Evolutionary conservation across 1,140 invertebrate species (phyloP).

Genomic region (Drosophila hydei): DNA sequence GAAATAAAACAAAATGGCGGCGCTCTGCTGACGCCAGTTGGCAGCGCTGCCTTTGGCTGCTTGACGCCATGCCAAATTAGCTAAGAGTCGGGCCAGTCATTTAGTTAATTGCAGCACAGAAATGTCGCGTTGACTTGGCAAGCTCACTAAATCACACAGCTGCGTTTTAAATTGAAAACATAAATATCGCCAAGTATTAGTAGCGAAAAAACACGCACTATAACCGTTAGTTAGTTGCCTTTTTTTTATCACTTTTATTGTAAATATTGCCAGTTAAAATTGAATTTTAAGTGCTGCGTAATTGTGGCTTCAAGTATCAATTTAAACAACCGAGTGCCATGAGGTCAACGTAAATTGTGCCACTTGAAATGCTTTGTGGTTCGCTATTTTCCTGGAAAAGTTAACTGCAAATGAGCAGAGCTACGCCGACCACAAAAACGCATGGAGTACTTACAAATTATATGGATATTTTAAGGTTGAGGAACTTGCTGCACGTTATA

Average conservation of each 20-base stretch:
- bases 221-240: not conserved
- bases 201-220: constrained; percentile 22
- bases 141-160: constrained; percentile 40
- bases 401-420: not conserved
- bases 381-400: not conserved
- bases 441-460: not conserved
- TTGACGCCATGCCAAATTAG: constrained; percentile 76
- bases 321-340: not conserved
- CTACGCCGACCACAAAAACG: not conserved
- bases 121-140: constrained; percentile 26
- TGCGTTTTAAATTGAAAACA: constrained; percentile 57
- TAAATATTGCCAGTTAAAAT: constrained; percentile 10
- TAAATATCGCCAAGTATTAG: constrained; percentile 38
- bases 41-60: constrained; percentile 34
- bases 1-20: constrained; percentile 69
- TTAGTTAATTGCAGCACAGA: constrained; percentile 70
- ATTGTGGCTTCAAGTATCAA: constrained; percentile 13
- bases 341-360: not conserved
- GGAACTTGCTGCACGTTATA: too few relatives aligned
- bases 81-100: constrained; percentile 68
- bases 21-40: constrained; percentile 45
- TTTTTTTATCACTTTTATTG: constrained; percentile 1
- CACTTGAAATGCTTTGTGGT: constrained; percentile 4
- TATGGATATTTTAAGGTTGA: too few relatives aligned
- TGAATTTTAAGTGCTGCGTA: constrained; percentile 14